Evolutionary conservation across 2,888 invertebrate genomes (phyloP), one percentile per base, ranked within the genome.

Genomic region (Rhingia campestris): DNA sequence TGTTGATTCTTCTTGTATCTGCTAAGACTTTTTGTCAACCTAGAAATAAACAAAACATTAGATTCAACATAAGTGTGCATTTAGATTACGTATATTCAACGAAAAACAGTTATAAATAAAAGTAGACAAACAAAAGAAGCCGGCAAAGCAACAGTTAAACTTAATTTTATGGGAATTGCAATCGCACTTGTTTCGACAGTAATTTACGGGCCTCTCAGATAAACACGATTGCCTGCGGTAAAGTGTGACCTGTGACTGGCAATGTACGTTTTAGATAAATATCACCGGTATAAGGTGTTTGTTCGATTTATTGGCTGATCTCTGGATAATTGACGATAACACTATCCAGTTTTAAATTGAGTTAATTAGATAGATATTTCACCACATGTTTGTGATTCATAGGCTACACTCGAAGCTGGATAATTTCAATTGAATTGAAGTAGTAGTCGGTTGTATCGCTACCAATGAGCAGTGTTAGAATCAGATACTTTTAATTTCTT

Each of bases 31-130:
- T 12, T 45, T 49, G 12, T 9, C n/a, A 32, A 67, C 30, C 81
- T 81, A 54, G 69, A 81, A 82, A 61, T 30, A 49, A 67, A 22
- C 10, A 45, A 58, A 80, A 54, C 33, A 33, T 49, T 41, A 7
- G 22, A 22, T 22, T 22, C 22, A 22, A 22, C 22, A 22, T 22
- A 2, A 22, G 22, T 22, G 22, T 22, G 22, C 22, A 1, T 22
- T 1, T 22, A 22, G 22, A 22, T 22, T 2, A 22, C 22, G 2
- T n/a, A 22, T 10, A 49, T 49, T 10, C 9, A 2, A 32, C 3
- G 22, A 22, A n/a, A 49, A 10, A 30, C 49, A 39, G 10, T 39
- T 5, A 22, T 22, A 22, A 22, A 22, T 22, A 22, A 22, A 22
- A 14, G 5, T 45, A 45, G 7, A 45, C 45, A 32, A 32, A 10